Percentiles rank a stretch among this genome's conserved stretches.
Conservation (phyloP, 2,888 invertebrate species). For the Spodoptera picta region DNA sequence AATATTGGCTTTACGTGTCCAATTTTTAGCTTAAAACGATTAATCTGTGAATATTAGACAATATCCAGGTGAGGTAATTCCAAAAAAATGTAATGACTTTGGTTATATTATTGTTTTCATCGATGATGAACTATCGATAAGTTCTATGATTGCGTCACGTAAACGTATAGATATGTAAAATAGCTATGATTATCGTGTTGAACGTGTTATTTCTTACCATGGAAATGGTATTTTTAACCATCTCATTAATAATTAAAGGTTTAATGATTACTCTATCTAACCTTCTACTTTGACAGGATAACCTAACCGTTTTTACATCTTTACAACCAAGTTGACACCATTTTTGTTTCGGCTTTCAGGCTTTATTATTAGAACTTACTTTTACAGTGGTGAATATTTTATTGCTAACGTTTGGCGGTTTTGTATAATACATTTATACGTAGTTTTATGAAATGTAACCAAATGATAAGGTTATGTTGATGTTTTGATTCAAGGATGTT, state of each 20-base stretch:
- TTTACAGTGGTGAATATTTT: conserved; percentile 26
- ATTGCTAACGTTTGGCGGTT: conserved; percentile 10
- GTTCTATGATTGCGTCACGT: conserved; percentile 87
- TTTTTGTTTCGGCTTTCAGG: conserved; percentile 80
- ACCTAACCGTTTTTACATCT: conserved; percentile 75
- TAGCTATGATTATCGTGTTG: conserved; percentile 56
- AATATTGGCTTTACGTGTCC: conserved; percentile 39
- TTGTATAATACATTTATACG: conserved; percentile 12
- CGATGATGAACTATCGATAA: conserved; percentile 77
- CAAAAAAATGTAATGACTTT: conserved; percentile 66
- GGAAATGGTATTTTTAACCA: conserved; percentile 14
- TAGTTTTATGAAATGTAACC: conserved; percentile 33
- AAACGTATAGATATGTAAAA: conserved; percentile 76
- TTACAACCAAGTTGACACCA: conserved; percentile 76
- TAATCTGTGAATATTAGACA: conserved; percentile 42
- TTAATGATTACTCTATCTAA: conserved; percentile 64
- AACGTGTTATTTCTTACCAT: conserved; percentile 41
- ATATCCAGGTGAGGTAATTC: conserved; percentile 64
- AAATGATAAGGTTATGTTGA: conserved; percentile 86
- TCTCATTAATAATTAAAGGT: conserved; percentile 17
- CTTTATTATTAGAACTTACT: conserved; percentile 64
- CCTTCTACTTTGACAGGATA: conserved; percentile 84
- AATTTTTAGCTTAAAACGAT: conserved; percentile 39
- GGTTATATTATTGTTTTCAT: conserved; percentile 85
- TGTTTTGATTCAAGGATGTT: conserved; percentile 82